Percentiles rank a stretch among this genome's conserved stretches.
These are phyloP conservation scores for Chrysaora quinquecirrha DNA, from an alignment of 30 jellyfish, hydroid and myxozoan species.

Conservation along the genomic window DNA sequence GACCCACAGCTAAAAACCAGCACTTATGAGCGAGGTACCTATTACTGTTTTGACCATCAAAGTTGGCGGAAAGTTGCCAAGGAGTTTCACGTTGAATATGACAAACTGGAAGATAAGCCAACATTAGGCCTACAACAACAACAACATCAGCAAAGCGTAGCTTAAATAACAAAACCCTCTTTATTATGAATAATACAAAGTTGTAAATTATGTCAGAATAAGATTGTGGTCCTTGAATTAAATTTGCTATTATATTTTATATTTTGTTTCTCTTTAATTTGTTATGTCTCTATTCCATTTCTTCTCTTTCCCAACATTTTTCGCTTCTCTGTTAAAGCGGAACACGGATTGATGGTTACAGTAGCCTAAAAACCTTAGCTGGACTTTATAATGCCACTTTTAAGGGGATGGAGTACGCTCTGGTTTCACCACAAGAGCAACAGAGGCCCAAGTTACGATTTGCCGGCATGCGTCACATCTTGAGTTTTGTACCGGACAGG, in stretches of 20 bases:
- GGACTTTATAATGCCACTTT: too few relatives aligned
- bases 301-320: not conserved
- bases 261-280: constrained; percentile 4
- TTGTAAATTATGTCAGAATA: constrained; percentile 68
- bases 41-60: constrained; percentile 93
- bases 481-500: too few relatives aligned
- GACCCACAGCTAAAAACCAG: constrained; percentile 95
- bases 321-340: too few relatives aligned
- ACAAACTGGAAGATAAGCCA: constrained; percentile 94
- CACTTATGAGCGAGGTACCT: constrained; percentile 96
- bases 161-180: constrained; percentile 15
- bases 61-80: constrained; percentile 94
- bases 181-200: constrained; percentile 32
- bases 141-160: constrained; percentile 71
- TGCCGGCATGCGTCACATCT: too few relatives aligned
- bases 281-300: not conserved
- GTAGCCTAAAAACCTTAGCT: too few relatives aligned
- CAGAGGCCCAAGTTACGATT: too few relatives aligned
- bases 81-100: constrained; percentile 96
- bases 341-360: too few relatives aligned
- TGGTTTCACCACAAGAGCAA: too few relatives aligned
- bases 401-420: too few relatives aligned
- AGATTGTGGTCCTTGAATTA: constrained; percentile 45
- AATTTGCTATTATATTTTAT: constrained; percentile 6
- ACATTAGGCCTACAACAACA: constrained; percentile 81